Conservation (phyloP, 1,140 invertebrate species). For the Phymorhynchus buccinoides region DNA sequence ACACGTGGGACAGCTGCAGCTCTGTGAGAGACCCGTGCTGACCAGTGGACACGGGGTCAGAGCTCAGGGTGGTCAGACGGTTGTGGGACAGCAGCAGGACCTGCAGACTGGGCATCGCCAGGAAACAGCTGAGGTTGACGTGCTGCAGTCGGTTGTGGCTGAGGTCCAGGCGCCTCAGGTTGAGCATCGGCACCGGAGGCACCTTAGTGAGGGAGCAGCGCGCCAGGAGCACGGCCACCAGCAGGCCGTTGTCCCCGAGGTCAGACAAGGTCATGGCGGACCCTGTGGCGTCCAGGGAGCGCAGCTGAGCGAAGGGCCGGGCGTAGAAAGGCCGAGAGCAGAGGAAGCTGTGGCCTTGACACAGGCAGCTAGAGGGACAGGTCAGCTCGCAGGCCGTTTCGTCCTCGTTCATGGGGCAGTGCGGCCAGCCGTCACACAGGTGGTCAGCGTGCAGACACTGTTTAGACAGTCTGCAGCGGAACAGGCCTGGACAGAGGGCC, state of each 20-base stretch:
- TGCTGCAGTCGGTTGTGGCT: not conserved
- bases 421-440: no score
- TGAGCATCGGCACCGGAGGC: not conserved
- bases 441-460: no score
- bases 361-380: conserved; percentile 28
- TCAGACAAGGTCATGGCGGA: not conserved
- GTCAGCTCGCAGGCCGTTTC: no score
- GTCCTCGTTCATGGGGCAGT: no score
- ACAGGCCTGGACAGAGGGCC: no score
- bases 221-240: conserved; percentile 22
- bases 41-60: not conserved
- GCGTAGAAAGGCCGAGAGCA: not conserved
- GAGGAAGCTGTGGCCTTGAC: conserved; percentile 24
- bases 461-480: no score
- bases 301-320: not conserved
- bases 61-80: not conserved
- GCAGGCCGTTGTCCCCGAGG: not conserved
- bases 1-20: not conserved
- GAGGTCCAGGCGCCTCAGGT: conserved; percentile 30
- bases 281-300: not conserved
- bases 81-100: not conserved
- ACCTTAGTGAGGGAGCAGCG: not conserved
- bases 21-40: not conserved
- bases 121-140: not conserved
- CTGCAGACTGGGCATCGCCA: not conserved